phyloP scores from a whole-genome alignment of 2,888 invertebrate genomes.

The Sminthurides aquaticus region DNA sequence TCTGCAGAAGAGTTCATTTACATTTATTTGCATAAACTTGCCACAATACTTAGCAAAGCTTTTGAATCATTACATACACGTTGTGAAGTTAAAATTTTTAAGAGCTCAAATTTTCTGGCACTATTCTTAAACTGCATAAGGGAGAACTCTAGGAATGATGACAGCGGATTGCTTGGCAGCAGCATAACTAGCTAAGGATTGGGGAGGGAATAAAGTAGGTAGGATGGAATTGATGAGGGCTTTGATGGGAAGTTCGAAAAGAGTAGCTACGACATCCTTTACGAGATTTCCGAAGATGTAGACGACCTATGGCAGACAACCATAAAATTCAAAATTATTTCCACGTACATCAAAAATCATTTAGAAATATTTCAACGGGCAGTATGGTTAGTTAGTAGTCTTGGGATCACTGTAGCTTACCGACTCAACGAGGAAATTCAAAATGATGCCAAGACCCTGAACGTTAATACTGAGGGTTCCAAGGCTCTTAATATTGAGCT shows the following conservation, averaged over 20 bases:
- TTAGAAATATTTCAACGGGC: not conserved
- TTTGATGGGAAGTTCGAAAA: conserved; percentile 34
- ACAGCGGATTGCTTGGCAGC: too few relatives aligned
- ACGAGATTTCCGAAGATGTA: conserved; percentile 32
- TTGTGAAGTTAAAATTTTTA: too few relatives aligned
- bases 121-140: too few relatives aligned
- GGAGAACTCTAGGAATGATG: too few relatives aligned
- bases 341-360: too few relatives aligned
- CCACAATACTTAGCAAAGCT: too few relatives aligned
- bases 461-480: conserved; percentile 32
- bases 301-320: conserved; percentile 28
- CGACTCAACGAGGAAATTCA: conserved; percentile 37
- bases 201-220: conserved; percentile 23
- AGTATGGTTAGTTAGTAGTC: not conserved
- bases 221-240: conserved; percentile 29
- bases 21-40: too few relatives aligned
- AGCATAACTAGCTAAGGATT: too few relatives aligned
- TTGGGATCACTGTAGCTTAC: conserved; percentile 13
- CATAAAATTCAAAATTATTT: too few relatives aligned
- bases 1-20: too few relatives aligned
- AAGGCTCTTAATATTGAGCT: conserved; percentile 33
- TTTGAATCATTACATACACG: too few relatives aligned
- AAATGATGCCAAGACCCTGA: conserved; percentile 33
- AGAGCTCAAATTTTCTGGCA: too few relatives aligned
- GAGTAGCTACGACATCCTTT: conserved; percentile 31